Conservation (phyloP, 2,113 vertebrate species). For the Nerophis lumbriciformis region DNA sequence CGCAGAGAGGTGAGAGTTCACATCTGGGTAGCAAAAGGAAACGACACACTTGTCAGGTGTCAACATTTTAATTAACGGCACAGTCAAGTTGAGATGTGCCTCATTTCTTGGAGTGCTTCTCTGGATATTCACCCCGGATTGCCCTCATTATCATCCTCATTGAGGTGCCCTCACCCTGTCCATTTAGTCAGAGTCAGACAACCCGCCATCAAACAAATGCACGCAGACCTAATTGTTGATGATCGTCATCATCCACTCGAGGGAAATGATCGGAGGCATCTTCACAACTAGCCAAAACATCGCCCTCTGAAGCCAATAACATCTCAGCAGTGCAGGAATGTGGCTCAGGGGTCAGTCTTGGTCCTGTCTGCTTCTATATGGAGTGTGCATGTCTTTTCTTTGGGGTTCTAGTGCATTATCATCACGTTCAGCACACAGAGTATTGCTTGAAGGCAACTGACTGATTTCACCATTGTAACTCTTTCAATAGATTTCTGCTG, state of each 20-base stretch:
- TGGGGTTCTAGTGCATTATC: constrained; percentile 35
- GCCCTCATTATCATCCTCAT: constrained; percentile 38
- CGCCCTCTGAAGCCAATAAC: constrained; percentile 32
- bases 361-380: constrained; percentile 19
- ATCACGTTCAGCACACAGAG: constrained; percentile 20
- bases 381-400: constrained; percentile 37
- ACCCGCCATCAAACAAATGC: constrained; percentile 20
- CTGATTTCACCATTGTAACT: constrained; percentile 6
- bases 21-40: constrained; percentile 56
- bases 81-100: constrained; percentile 34
- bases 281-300: constrained; percentile 41
- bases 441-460: constrained; percentile 4
- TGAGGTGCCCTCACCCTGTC: constrained; percentile 28
- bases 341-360: constrained; percentile 31
- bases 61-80: constrained; percentile 59
- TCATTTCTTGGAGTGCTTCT: constrained; percentile 58
- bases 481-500: constrained; percentile 2
- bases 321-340: constrained; percentile 42
- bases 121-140: constrained; percentile 37
- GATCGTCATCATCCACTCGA: constrained; percentile 32
- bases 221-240: constrained; percentile 34
- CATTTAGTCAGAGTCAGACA: constrained; percentile 24
- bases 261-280: constrained; percentile 45
- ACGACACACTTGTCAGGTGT: constrained; percentile 35
- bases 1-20: constrained; percentile 52